A percentile compares a stretch with the other conserved stretches of the same genome.
These are phyloP conservation scores for Nemoura dubitans DNA, from an alignment of 2,888 invertebrate genomes.

Conservation along the genomic window DNA sequence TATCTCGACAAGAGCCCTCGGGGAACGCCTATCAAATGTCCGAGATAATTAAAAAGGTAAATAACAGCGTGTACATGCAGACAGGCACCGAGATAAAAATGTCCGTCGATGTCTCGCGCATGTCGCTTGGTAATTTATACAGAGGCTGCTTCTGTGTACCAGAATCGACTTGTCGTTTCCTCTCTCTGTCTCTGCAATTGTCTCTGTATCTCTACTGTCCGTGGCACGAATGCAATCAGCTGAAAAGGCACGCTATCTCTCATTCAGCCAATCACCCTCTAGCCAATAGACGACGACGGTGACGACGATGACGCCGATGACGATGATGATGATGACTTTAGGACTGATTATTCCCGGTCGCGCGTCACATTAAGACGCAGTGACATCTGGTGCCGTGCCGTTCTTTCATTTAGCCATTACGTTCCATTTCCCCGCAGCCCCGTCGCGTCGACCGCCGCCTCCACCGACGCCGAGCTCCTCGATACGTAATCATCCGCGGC, in stretches of 20 bases:
- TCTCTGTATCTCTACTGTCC: neutral
- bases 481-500: slow-evolving; percentile 14
- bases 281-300: neutral
- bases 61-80: neutral
- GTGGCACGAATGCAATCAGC: neutral
- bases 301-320: neutral
- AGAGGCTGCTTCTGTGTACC: neutral
- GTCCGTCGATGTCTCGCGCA: neutral
- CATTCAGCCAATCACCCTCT: neutral
- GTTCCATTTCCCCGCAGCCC: neutral
- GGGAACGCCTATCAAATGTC: slow-evolving; percentile 23
- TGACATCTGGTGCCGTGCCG: neutral
- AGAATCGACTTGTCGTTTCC: neutral
- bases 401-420: slow-evolving; percentile 7
- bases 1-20: neutral
- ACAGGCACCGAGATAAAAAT: neutral
- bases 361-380: neutral
- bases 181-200: neutral
- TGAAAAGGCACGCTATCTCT: neutral
- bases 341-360: neutral
- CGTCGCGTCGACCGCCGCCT: neutral
- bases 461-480: neutral
- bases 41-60: slow-evolving; percentile 21
- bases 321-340: neutral
- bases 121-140: neutral